Conservation (phyloP, 2,113 vertebrate species). For the Tauraco erythrolophus region DNA sequence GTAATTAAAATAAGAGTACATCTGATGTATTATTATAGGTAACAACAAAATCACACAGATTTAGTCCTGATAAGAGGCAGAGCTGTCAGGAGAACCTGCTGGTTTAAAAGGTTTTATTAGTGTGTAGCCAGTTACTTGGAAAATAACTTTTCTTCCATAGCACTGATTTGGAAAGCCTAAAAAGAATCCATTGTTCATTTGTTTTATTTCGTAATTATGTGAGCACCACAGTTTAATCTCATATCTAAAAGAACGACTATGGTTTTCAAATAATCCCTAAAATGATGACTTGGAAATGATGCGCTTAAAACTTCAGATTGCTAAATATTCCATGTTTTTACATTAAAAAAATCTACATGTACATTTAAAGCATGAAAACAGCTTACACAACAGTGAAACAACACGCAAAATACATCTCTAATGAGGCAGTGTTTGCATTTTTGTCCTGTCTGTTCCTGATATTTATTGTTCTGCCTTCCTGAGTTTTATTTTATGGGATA, state of each 20-base stretch:
- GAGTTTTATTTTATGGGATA: neutral
- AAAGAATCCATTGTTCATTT: neutral
- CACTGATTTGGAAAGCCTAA: neutral
- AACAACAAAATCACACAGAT: neutral
- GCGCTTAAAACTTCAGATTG: neutral
- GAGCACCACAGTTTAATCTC: neutral
- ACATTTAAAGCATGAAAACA: neutral
- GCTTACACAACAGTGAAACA: neutral
- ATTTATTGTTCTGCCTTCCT: neutral
- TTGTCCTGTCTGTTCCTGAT: neutral
- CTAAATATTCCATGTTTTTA: neutral
- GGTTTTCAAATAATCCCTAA: neutral
- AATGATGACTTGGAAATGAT: neutral
- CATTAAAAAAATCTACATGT: neutral
- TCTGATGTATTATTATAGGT: neutral
- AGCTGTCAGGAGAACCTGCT: neutral
- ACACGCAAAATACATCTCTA: neutral
- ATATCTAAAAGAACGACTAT: neutral
- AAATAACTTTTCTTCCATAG: neutral
- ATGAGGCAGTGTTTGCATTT: neutral
- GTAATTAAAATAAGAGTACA: neutral
- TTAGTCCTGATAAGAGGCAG: neutral
- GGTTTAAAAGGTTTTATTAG: neutral
- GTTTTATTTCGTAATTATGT: neutral
- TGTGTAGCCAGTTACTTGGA: neutral